Conservation (phyloP, 1,140 invertebrate genomes). For the Tetramorium alpestre region DNA sequence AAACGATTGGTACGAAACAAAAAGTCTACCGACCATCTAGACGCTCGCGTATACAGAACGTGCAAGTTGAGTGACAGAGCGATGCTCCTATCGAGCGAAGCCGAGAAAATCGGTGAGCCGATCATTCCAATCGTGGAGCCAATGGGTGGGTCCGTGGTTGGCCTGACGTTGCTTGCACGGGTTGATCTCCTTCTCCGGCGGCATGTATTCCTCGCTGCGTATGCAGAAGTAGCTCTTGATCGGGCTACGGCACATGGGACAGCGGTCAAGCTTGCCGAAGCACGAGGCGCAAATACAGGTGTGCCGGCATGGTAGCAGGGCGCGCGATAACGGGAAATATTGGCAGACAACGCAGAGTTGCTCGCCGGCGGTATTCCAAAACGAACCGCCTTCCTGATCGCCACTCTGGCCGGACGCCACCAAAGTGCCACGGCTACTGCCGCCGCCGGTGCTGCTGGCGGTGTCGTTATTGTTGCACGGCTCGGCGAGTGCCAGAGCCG, state of each 20-base stretch:
- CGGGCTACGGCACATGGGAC: constrained; percentile 93
- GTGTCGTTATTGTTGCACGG: constrained; percentile 82
- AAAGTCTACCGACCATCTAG: neutral
- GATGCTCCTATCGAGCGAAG: constrained; percentile 84
- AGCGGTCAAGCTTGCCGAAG: constrained; percentile 90
- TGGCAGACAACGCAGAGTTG: constrained; percentile 94
- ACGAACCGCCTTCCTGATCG: constrained; percentile 82
- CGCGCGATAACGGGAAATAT: constrained; percentile 90
- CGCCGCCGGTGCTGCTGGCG: constrained; percentile 60
- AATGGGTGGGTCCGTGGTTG: constrained; percentile 84
- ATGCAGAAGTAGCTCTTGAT: constrained; percentile 94
- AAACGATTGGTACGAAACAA: neutral
- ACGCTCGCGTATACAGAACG: neutral
- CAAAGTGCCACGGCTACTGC: constrained; percentile 75
- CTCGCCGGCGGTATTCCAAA: constrained; percentile 87
- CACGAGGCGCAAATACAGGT: constrained; percentile 93
- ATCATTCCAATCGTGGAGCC: constrained; percentile 88
- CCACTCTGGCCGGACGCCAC: constrained; percentile 80
- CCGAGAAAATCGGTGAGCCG: constrained; percentile 89
- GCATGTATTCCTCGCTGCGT: constrained; percentile 90
- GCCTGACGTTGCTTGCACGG: constrained; percentile 81
- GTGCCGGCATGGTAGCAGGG: constrained; percentile 93
- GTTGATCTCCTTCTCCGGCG: constrained; percentile 86
- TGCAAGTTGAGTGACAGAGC: neutral
- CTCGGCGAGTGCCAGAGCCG: constrained; percentile 81